These are phyloP conservation scores for Spinus pinus DNA, from an alignment of 2,797 vertebrate genomes.

Conservation along the genomic window DNA sequence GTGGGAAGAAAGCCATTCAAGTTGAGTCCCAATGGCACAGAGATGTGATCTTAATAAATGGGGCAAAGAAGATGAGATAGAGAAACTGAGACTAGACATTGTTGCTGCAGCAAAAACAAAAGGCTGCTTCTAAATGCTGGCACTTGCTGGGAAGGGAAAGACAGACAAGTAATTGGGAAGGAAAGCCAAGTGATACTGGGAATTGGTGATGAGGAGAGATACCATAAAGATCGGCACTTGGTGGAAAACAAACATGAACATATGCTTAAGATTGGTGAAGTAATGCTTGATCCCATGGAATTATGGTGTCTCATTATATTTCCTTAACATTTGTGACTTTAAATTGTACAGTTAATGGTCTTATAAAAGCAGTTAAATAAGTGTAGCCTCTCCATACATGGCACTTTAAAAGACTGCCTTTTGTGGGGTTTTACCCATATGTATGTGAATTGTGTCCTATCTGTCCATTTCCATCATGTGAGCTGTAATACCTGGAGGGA, in stretches of 20 bases:
- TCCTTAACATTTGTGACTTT: not conserved
- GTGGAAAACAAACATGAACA: not conserved
- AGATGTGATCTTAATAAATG: not conserved
- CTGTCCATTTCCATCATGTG: not conserved
- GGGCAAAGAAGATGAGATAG: not conserved
- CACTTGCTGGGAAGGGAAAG: not conserved
- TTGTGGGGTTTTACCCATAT: not conserved
- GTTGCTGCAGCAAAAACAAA: not conserved
- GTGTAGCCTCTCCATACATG: accelerated
- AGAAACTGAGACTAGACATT: not conserved
- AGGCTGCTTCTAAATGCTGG: not conserved
- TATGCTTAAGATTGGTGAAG: not conserved
- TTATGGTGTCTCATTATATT: not conserved
- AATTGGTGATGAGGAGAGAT: not conserved
- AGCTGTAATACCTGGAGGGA: not conserved
- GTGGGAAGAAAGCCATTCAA: not conserved
- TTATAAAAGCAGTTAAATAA: not conserved
- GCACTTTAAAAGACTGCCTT: not conserved
- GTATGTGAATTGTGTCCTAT: not conserved
- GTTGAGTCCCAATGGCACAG: not conserved
- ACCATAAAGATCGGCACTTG: not conserved
- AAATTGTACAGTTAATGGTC: not conserved
- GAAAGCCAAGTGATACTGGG: not conserved
- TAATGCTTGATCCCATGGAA: not conserved
- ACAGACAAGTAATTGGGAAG: not conserved